A percentile compares a stretch with the other conserved stretches of the same genome.
These are phyloP conservation scores for Drosophila pectinifera DNA, from an alignment of 1,140 invertebrate genomes.

Conservation along the genomic window DNA sequence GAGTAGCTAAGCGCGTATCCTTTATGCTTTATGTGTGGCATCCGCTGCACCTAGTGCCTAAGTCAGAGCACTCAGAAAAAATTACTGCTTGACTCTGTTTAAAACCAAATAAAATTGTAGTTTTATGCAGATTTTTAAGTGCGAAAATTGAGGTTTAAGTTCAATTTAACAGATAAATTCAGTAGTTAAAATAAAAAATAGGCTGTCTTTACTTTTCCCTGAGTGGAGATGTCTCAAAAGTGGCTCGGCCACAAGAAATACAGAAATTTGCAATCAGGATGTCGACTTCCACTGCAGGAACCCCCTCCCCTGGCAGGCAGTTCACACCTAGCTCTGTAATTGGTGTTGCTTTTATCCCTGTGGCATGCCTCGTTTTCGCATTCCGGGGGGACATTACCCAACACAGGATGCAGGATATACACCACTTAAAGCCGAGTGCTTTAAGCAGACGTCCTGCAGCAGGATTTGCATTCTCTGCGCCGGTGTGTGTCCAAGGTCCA, in stretches of 20 bases:
- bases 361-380: slow-evolving; percentile 65
- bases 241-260: slow-evolving; percentile 15
- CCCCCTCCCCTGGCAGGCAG: slow-evolving; percentile 24
- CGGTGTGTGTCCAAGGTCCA: slow-evolving; percentile 8
- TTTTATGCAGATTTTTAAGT: neutral
- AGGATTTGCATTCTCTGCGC: slow-evolving; percentile 61
- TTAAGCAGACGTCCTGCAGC: slow-evolving; percentile 60
- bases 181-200: too few relatives aligned
- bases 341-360: slow-evolving; percentile 66
- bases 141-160: accelerated
- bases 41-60: slow-evolving; percentile 55
- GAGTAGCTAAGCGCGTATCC: slow-evolving; percentile 51
- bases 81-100: neutral
- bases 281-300: neutral
- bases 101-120: neutral
- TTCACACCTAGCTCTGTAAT: slow-evolving; percentile 72
- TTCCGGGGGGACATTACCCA: slow-evolving; percentile 49
- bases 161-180: too few relatives aligned
- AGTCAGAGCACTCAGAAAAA: slow-evolving; percentile 19
- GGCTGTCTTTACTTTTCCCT: neutral
- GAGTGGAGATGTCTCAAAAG: slow-evolving; percentile 2
- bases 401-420: slow-evolving; percentile 76
- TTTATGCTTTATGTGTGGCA: slow-evolving; percentile 76
- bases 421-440: slow-evolving; percentile 71
- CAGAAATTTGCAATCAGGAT: slow-evolving; percentile 44